Percentiles rank a stretch among this genome's conserved stretches.
These are phyloP conservation scores for Chlorops oryzae DNA, from an alignment of 1,140 invertebrate species.

Conservation along the genomic window DNA sequence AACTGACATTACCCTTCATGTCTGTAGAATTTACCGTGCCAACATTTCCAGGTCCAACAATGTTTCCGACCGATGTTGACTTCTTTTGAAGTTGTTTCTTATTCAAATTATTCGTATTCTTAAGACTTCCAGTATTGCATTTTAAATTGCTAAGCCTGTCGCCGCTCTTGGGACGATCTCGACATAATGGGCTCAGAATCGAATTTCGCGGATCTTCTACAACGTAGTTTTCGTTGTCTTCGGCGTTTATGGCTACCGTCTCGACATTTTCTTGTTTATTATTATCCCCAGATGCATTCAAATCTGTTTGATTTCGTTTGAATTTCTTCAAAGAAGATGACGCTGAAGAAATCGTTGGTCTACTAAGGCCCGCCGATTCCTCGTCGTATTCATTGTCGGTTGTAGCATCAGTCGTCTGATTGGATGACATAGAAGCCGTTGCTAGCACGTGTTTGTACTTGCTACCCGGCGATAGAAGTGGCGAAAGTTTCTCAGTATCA, in stretches of 20 bases:
- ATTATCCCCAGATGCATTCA: neutral
- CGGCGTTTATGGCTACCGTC: slow-evolving; percentile 45
- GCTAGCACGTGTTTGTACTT: slow-evolving; percentile 15
- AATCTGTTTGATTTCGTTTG: too few species aligned
- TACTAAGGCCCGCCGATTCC: too few species aligned
- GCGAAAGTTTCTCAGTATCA: slow-evolving; percentile 73
- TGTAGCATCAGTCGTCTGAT: slow-evolving; percentile 19
- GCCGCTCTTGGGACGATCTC: slow-evolving; percentile 34
- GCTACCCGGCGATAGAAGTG: slow-evolving; percentile 57
- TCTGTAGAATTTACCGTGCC: slow-evolving; percentile 20
- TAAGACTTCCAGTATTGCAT: slow-evolving; percentile 22
- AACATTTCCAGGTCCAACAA: slow-evolving; percentile 25
- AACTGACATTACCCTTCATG: slow-evolving; percentile 31
- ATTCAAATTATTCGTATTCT: slow-evolving; percentile 17
- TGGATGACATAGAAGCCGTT: slow-evolving; percentile 19
- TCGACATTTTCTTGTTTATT: neutral
- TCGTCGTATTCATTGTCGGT: neutral
- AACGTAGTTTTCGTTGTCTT: slow-evolving; percentile 67
- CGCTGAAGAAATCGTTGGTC: too few species aligned
- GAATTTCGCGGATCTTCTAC: slow-evolving; percentile 62
- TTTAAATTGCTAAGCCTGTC: slow-evolving; percentile 18
- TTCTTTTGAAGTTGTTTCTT: slow-evolving; percentile 42
- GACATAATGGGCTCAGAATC: slow-evolving; percentile 53
- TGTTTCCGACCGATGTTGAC: slow-evolving; percentile 43
- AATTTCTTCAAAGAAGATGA: slow-evolving; percentile 15